A percentile compares a stretch with the other conserved stretches of the same genome.
Conservation (phyloP, 2,113 vertebrate genomes). For the Caloenas nicobarica region DNA sequence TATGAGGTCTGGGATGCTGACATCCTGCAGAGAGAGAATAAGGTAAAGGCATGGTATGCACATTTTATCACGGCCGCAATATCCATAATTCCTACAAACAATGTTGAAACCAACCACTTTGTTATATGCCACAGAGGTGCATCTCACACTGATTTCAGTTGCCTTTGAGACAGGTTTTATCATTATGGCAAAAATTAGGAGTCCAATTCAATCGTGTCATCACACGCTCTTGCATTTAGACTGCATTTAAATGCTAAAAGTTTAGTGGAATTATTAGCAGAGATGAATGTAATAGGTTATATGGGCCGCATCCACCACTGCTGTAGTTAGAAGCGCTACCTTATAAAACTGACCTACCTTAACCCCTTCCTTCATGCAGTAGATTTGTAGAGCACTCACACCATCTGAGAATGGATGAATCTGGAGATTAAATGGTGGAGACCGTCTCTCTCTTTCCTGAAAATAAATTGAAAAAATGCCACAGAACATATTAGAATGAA, state of each 20-base stretch:
- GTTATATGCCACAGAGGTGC: not conserved
- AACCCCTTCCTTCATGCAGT: conserved; percentile 99
- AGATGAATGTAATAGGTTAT: not conserved
- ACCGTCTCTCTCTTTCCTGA: conserved; percentile 94
- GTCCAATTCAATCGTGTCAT: not conserved
- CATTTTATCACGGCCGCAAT: not conserved
- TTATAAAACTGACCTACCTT: conserved; percentile 81
- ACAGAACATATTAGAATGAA: conserved; percentile 17
- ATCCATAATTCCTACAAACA: not conserved
- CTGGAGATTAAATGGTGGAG: conserved; percentile 95
- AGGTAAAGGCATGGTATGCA: not conserved
- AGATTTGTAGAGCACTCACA: conserved; percentile 97
- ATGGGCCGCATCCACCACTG: not conserved
- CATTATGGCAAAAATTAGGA: not conserved
- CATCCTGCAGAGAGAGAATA: conserved; percentile 81
- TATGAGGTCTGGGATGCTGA: conserved; percentile 98
- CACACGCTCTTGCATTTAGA: not conserved
- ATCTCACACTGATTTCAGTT: not conserved
- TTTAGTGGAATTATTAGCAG: not conserved
- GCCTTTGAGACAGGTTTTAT: not conserved
- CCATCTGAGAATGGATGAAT: conserved; percentile 98
- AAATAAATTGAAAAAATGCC: conserved; percentile 20
- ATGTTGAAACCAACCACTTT: not conserved
- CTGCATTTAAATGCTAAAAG: not conserved
- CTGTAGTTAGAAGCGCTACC: not conserved